Evolutionary conservation across 2,888 invertebrate species (phyloP).

Genomic region (Ferrisia virgata): DNA sequence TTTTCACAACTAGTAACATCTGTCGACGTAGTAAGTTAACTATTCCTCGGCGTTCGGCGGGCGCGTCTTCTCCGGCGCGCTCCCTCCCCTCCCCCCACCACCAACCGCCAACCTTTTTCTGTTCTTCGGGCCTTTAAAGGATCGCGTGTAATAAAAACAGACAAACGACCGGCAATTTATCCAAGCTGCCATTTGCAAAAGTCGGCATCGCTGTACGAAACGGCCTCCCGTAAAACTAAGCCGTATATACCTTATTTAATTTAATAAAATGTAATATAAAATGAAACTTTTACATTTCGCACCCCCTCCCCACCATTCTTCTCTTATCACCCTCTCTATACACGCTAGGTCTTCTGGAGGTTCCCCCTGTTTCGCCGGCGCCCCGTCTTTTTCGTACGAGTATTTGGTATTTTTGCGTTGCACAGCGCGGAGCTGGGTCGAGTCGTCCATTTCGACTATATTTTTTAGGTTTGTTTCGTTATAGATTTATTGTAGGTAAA

Average conservation of each 20-base stretch:
- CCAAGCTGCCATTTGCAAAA: constrained; percentile 45
- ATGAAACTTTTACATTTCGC: constrained; percentile 27
- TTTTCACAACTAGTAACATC: constrained; percentile 29
- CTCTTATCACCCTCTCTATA: no score
- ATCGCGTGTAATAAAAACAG: constrained; percentile 42
- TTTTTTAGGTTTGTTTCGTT: no score
- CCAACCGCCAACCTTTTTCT: no score
- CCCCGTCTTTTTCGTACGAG: no score
- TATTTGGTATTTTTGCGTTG: no score
- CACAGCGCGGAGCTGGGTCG: no score
- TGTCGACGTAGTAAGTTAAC: constrained; percentile 22
- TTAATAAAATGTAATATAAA: constrained; percentile 31
- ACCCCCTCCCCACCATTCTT: not conserved
- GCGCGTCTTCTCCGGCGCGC: constrained; percentile 4
- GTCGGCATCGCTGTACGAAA: not conserved
- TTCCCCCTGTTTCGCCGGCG: no score
- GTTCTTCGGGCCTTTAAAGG: not conserved
- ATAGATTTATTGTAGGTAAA: no score
- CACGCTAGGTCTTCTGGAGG: no score
- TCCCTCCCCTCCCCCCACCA: not conserved
- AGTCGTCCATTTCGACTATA: no score
- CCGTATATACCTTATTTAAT: constrained; percentile 12
- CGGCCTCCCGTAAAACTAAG: not conserved
- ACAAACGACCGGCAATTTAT: constrained; percentile 43
- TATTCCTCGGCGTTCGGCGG: not conserved